Percentiles rank a stretch among this genome's conserved stretches.
phyloP scores from a whole-genome alignment of 2,113 vertebrate species.

The Anoura caudifer region DNA sequence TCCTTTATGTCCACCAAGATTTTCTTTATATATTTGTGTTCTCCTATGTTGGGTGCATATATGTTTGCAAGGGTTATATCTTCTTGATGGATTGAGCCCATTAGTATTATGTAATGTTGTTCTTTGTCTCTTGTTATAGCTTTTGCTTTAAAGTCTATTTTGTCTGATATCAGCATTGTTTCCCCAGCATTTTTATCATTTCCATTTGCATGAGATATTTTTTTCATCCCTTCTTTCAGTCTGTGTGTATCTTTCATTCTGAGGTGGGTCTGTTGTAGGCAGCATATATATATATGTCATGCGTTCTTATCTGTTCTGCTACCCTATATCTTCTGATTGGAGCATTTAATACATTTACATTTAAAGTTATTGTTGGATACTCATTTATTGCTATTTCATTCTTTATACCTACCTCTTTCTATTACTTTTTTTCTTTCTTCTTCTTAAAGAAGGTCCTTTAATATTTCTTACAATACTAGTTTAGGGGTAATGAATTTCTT shows the following conservation, averaged over 20 bases:
- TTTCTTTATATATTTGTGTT: not conserved
- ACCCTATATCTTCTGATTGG: not conserved
- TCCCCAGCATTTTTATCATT: not conserved
- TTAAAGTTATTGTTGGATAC: not conserved
- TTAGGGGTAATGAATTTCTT: not conserved
- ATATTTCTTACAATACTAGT: not conserved
- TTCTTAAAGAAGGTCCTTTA: not conserved
- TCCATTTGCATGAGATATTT: not conserved
- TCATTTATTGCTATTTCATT: not conserved
- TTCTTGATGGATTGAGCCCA: not conserved
- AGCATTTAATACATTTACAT: not conserved
- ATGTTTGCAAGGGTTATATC: not conserved
- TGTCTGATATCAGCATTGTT: not conserved
- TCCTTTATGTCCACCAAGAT: not conserved
- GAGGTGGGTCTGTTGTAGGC: not conserved
- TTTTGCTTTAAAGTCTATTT: not conserved
- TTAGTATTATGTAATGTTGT: not conserved
- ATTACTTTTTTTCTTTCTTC: too few species aligned
- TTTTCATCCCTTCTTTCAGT: not conserved
- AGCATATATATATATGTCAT: not conserved
- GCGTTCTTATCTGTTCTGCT: not conserved
- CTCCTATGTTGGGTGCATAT: not conserved
- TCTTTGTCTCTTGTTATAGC: not conserved
- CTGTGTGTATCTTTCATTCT: not conserved
- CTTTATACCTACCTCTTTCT: not conserved